These are phyloP conservation scores for Neocrepidodera transversa DNA, from an alignment of 2,888 invertebrate genomes.

Conservation along the genomic window DNA sequence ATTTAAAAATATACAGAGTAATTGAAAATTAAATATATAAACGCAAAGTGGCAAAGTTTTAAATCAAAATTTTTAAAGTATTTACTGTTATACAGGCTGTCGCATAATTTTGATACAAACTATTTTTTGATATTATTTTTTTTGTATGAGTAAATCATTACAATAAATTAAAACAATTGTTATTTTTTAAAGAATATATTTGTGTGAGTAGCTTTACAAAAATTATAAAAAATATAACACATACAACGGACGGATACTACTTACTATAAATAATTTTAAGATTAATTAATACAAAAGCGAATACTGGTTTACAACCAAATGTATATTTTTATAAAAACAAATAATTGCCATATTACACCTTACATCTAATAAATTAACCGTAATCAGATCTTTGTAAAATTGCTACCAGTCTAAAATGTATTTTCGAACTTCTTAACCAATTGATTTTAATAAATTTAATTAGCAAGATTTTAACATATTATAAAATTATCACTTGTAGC, in stretches of 20 bases:
- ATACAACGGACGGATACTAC: conserved; percentile 10
- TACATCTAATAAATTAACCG: background rate
- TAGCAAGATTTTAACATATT: no score
- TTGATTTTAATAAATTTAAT: background rate
- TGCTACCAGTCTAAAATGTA: no score
- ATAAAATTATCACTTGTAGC: no score
- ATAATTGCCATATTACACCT: background rate
- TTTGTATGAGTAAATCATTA: no score
- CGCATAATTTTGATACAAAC: no score
- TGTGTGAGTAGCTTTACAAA: background rate
- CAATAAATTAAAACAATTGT: no score
- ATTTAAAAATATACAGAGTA: background rate
- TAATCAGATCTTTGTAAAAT: no score
- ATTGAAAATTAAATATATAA: no score
- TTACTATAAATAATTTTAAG: background rate
- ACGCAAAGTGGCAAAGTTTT: no score
- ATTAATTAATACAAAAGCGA: background rate
- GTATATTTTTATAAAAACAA: background rate
- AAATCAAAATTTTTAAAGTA: no score
- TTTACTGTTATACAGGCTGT: no score
- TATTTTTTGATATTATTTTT: no score
- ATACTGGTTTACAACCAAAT: conserved; percentile 5
- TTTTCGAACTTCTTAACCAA: background rate
- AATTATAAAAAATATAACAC: conserved; percentile 1
- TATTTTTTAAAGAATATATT: conserved; percentile 11